phyloP scores from a whole-genome alignment of 2,888 invertebrate species.

The Nomada hirtipes region DNA sequence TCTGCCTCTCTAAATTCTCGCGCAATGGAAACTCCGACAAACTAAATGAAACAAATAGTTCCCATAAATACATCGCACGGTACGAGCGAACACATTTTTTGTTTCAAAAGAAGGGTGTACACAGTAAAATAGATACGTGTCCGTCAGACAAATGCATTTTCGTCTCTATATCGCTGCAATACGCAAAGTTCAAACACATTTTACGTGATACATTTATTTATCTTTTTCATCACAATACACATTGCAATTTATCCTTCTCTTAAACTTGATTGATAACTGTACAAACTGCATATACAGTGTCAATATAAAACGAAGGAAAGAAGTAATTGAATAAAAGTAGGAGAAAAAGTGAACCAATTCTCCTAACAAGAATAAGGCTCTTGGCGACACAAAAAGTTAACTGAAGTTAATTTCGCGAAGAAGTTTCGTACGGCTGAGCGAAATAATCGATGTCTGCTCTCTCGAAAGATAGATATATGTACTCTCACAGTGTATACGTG shows the following conservation, averaged over 20 bases:
- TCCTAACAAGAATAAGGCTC: no score
- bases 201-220: background rate
- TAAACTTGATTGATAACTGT: background rate
- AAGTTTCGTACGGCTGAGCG: constrained; percentile 4
- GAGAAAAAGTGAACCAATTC: no score
- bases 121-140: background rate
- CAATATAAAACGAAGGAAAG: background rate
- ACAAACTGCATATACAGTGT: background rate
- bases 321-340: background rate
- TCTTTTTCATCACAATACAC: background rate
- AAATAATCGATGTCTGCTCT: constrained; percentile 23
- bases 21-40: background rate
- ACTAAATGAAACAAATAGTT: background rate
- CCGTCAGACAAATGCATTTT: background rate
- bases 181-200: background rate
- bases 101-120: background rate
- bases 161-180: background rate
- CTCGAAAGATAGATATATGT: constrained; percentile 3
- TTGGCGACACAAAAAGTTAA: background rate
- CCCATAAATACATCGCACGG: background rate
- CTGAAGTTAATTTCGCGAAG: background rate
- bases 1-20: background rate
- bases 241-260: background rate
- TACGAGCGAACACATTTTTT: background rate
- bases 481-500: background rate